A percentile compares a stretch with the other conserved stretches of the same genome.
Evolutionary conservation across 2,888 invertebrate genomes (phyloP).

Genomic region (Mythimna lalbum): DNA sequence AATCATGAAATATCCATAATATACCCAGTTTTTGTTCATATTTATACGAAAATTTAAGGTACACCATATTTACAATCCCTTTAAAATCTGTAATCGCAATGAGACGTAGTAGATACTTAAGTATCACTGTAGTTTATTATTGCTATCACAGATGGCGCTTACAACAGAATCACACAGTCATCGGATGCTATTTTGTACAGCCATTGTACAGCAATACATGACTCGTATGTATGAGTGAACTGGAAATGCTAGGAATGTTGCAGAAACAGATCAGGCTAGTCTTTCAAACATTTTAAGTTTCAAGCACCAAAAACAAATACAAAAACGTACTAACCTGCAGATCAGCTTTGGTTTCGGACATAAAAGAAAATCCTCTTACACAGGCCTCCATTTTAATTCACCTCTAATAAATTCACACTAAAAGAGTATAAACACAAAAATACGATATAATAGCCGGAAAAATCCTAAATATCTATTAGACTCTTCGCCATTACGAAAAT

Average conservation of each 20-base stretch:
- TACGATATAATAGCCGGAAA: slow-evolving; percentile 48
- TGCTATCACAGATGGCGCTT: slow-evolving; percentile 24
- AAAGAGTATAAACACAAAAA: slow-evolving; percentile 57
- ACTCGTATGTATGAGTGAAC: background rate
- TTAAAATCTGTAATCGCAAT: too few species aligned
- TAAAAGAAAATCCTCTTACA: slow-evolving; percentile 82
- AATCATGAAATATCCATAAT: background rate
- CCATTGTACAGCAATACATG: background rate
- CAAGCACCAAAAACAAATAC: background rate
- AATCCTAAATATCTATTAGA: slow-evolving; percentile 40
- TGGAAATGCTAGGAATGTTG: background rate
- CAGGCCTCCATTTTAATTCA: slow-evolving; percentile 73
- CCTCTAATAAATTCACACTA: slow-evolving; percentile 43
- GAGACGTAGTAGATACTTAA: too few species aligned
- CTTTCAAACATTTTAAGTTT: too few species aligned
- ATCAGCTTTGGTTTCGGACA: slow-evolving; percentile 76
- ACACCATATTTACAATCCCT: too few species aligned
- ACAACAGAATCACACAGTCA: background rate
- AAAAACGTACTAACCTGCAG: slow-evolving; percentile 75
- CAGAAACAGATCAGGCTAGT: background rate
- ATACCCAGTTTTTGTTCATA: background rate
- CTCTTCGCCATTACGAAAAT: slow-evolving; percentile 51
- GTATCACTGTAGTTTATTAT: background rate
- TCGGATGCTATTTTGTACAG: background rate
- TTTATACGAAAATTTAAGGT: too few species aligned